Base-by-base conservation (phyloP, 2,888 invertebrate species). In the Cyaniris semiargus region DNA sequence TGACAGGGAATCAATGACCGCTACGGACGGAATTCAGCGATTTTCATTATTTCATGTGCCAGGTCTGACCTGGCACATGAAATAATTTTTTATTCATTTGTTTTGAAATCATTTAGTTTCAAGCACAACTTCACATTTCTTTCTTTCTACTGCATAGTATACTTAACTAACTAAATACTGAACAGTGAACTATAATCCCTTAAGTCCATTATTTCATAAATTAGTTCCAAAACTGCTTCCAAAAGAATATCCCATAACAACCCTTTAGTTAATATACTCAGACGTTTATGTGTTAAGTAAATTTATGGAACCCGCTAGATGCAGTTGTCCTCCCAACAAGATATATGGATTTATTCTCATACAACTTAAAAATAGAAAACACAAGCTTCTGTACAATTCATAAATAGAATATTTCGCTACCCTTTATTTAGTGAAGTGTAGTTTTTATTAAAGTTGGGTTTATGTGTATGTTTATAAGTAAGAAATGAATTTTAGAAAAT, bases 281-380 rank as follows among this genome's bases (percentile, higher is more conserved):
- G 58, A 58, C 58, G 10, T 21, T 58, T 58, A 58, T 58, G 58
- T 58, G n/a, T 58, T 53, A 5, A 53, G 58, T 58, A 21, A 21
- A 58, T 27, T 70, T 70, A 70, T 70, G 8, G 23, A 58, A 58
- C 58, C 58, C 58, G 8, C 58, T 58, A 58, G n/a, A 58, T 58
- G 8, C 58, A 58, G 58, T 58, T 58, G 58, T 23, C 23, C 23
- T 60, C 23, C 4, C 23, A 23, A 13, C 60, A 60, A 21, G 23
- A 60, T 60, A 13, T 60, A 60, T 60, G 10, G 23, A 60, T 60
- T 60, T 60, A 60, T 60, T 23, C 60, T 23, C 23, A 21, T 21
- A 60, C 10, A 23, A 4, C 23, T 23, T 23, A 60, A 23, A 60
- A 60, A 60, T 60, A 60, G 60, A 23, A 21, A 60, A 60, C 60